Conservation (phyloP, 1,140 invertebrate species). For the Tetramorium parvispinum region DNA sequence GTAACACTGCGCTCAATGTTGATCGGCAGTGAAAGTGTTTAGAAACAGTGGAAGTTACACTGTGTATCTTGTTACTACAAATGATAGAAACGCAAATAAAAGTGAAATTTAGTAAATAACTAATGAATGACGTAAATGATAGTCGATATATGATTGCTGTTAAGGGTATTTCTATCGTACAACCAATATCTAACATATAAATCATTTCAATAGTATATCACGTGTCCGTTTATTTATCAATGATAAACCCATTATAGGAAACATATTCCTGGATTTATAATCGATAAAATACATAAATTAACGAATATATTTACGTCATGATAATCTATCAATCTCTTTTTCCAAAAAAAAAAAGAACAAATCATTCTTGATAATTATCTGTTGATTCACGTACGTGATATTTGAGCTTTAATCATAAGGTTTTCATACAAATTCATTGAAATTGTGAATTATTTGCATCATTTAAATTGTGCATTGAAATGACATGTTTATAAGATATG, state of each 20-base stretch:
- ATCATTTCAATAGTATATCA: slow-evolving; percentile 2
- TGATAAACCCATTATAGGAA: not conserved
- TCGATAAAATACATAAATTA: slow-evolving; percentile 24
- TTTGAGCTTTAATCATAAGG: not conserved
- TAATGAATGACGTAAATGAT: not conserved
- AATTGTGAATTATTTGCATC: not conserved
- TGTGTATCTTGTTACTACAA: not conserved
- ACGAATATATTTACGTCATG: not conserved
- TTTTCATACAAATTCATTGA: not conserved
- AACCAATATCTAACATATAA: not conserved
- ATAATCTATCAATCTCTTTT: slow-evolving; percentile 1
- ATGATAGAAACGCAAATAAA: not conserved
- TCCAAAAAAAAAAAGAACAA: not conserved
- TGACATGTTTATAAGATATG: not conserved
- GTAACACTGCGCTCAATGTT: not conserved
- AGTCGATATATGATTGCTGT: slow-evolving; percentile 25
- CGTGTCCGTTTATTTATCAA: not conserved
- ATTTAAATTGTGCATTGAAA: not conserved
- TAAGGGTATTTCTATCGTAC: not conserved
- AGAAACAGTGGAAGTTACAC: not conserved
- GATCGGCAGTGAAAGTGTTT: slow-evolving; percentile 1
- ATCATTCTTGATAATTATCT: slow-evolving; percentile 2
- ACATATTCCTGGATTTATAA: not conserved
- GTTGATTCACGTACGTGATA: not conserved
- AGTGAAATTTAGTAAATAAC: slow-evolving; percentile 10